Conservation (phyloP, 2,797 vertebrate genomes). For the Molossus alvarezi region DNA sequence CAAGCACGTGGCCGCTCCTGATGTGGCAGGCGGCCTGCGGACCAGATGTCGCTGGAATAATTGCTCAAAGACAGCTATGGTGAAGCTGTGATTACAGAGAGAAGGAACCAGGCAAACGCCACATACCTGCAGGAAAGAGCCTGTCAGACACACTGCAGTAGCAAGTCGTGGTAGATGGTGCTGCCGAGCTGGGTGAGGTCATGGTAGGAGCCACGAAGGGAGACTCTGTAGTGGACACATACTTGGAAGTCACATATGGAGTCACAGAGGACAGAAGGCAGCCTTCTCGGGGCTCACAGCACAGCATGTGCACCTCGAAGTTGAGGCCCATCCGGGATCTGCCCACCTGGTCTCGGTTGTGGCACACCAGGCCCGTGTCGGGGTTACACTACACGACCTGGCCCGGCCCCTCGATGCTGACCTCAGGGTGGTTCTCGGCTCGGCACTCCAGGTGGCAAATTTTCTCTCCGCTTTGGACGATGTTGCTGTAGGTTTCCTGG, state of each 20-base stretch:
- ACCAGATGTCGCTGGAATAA: rapidly evolving
- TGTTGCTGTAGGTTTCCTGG: conserved; percentile 80
- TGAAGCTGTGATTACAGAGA: rapidly evolving
- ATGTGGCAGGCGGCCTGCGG: rapidly evolving
- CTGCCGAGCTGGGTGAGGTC: rapidly evolving
- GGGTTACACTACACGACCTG: conserved; percentile 90
- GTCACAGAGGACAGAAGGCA: rapidly evolving
- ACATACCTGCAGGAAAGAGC: not conserved
- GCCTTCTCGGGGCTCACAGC: conserved; percentile 77
- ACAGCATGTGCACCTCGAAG: conserved; percentile 88
- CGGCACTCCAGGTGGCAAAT: conserved; percentile 5
- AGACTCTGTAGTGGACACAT: rapidly evolving
- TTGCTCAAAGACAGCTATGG: rapidly evolving
- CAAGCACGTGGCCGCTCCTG: rapidly evolving
- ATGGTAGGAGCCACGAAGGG: rapidly evolving
- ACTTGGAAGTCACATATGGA: rapidly evolving
- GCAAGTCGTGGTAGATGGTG: rapidly evolving
- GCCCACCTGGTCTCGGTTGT: conserved; percentile 88
- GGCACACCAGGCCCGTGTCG: conserved; percentile 90
- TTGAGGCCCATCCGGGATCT: conserved; percentile 75
- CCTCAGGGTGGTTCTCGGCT: conserved; percentile 25
- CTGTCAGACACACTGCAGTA: not conserved
- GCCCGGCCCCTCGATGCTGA: conserved; percentile 80
- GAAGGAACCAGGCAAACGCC: rapidly evolving
- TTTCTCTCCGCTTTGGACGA: conserved; percentile 38